These are phyloP conservation scores for Leptinotarsa defecta DNA, from an alignment of 1,140 invertebrate genomes.

Conservation along the genomic window DNA sequence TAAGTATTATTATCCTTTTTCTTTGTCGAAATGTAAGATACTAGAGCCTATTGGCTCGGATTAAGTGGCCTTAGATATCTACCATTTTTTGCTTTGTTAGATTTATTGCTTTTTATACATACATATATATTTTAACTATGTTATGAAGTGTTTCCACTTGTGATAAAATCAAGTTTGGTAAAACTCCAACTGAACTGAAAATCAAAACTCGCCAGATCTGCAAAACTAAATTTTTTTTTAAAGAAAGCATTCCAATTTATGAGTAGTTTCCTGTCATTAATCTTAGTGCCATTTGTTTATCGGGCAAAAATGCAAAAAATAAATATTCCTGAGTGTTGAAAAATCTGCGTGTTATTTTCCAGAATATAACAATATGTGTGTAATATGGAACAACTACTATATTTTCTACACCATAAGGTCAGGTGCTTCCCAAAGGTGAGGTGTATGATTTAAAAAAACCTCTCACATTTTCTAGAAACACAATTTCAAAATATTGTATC, in stretches of 20 bases:
- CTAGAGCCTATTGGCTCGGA: neutral
- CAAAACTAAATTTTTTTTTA: slow-evolving; percentile 22
- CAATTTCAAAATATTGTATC: neutral
- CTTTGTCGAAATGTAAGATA: slow-evolving; percentile 22
- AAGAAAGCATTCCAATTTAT: slow-evolving; percentile 47
- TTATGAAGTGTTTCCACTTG: slow-evolving; percentile 23
- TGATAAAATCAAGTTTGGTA: slow-evolving; percentile 11
- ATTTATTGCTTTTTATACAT: slow-evolving; percentile 29
- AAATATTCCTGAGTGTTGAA: slow-evolving; percentile 29
- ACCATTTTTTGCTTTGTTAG: slow-evolving; percentile 33
- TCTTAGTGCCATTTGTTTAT: slow-evolving; percentile 50
- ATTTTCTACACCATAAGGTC: neutral
- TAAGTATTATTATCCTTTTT: slow-evolving; percentile 35
- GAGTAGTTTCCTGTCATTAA: slow-evolving; percentile 43
- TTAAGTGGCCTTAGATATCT: slow-evolving; percentile 38
- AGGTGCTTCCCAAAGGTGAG: neutral
- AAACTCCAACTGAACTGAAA: slow-evolving; percentile 23
- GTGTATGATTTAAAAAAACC: neutral
- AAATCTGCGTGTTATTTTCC: slow-evolving; percentile 21
- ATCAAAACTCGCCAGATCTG: slow-evolving; percentile 23
- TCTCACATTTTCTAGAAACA: neutral
- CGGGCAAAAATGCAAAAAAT: slow-evolving; percentile 33
- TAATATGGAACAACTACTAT: neutral
- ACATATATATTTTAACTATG: slow-evolving; percentile 23
- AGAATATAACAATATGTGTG: slow-evolving; percentile 5